These are phyloP conservation scores for Hydrophis major DNA, from an alignment of 2,797 vertebrate genomes.

Conservation along the genomic window DNA sequence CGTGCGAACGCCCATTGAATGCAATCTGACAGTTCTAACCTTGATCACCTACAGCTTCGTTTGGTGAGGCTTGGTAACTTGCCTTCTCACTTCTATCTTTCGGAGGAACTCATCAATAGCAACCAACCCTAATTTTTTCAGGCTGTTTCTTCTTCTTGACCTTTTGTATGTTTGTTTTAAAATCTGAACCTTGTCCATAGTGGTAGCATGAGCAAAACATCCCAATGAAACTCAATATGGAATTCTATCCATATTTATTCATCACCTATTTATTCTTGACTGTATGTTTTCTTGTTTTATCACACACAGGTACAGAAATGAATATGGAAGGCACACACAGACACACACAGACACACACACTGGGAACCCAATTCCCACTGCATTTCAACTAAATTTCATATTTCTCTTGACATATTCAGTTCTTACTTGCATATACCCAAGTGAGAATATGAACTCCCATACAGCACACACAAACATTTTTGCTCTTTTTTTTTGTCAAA, in stretches of 20 bases:
- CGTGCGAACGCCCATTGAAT: too few species aligned
- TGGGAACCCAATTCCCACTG: background rate
- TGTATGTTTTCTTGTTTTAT: background rate
- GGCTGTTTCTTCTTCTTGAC: background rate
- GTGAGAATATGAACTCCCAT: background rate
- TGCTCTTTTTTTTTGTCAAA: background rate
- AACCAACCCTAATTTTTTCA: background rate
- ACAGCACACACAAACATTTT: background rate
- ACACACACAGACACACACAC: background rate
- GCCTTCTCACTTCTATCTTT: background rate
- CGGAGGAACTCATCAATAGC: background rate
- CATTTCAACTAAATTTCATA: background rate
- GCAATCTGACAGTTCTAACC: too few species aligned
- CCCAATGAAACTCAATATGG: background rate
- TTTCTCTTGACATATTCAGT: background rate
- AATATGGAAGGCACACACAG: background rate
- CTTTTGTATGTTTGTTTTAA: background rate
- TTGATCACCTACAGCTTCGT: background rate
- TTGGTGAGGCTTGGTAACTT: background rate
- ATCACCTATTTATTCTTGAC: background rate
- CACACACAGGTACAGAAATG: background rate
- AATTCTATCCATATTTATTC: background rate
- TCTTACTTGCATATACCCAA: background rate
- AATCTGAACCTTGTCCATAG: background rate
- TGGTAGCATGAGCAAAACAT: background rate